Percentiles rank a stretch among this genome's conserved stretches.
phyloP scores from a whole-genome alignment of 2,113 vertebrate genomes.

The Misgurnus mizolepis region DNA sequence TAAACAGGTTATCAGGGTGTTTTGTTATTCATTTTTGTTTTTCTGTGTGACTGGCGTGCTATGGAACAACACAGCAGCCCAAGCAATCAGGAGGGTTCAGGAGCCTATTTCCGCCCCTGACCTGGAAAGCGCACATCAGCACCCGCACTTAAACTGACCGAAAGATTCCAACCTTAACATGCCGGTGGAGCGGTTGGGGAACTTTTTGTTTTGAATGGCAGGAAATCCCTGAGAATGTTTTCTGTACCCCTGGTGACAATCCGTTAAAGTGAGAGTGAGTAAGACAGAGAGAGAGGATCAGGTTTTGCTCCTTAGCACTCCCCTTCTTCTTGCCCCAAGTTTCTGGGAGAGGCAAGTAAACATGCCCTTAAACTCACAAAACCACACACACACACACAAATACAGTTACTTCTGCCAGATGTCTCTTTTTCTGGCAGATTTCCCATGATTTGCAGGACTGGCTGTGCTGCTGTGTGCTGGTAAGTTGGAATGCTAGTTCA shows the following conservation, averaged over 20 bases:
- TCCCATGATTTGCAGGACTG: neutral
- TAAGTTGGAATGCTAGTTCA: conserved; percentile 39
- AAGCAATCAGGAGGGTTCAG: conserved; percentile 50
- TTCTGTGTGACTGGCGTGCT: conserved; percentile 1
- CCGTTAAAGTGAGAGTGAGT: conserved; percentile 8
- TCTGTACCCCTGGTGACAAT: conserved; percentile 66
- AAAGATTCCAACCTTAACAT: conserved; percentile 22
- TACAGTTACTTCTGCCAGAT: conserved; percentile 47
- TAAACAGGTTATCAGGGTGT: conserved; percentile 46
- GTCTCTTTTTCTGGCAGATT: conserved; percentile 24
- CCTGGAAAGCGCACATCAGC: conserved; percentile 37
- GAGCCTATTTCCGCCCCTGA: conserved; percentile 41
- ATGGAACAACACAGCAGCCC: conserved; percentile 40
- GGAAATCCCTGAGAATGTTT: conserved; percentile 78
- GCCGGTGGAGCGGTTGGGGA: conserved; percentile 27
- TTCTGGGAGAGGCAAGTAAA: conserved; percentile 67
- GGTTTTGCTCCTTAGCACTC: conserved; percentile 24
- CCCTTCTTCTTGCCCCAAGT: conserved; percentile 65
- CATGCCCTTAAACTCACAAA: conserved; percentile 59
- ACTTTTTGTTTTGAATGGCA: conserved; percentile 71
- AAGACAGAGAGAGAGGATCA: conserved; percentile 7
- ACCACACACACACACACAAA: conserved; percentile 60
- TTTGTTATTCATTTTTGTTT: conserved; percentile 34
- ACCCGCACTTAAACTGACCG: neutral
- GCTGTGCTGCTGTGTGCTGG: conserved; percentile 25